Conservation (phyloP, 2,797 vertebrate species). For the Acipenser ruthenus region DNA sequence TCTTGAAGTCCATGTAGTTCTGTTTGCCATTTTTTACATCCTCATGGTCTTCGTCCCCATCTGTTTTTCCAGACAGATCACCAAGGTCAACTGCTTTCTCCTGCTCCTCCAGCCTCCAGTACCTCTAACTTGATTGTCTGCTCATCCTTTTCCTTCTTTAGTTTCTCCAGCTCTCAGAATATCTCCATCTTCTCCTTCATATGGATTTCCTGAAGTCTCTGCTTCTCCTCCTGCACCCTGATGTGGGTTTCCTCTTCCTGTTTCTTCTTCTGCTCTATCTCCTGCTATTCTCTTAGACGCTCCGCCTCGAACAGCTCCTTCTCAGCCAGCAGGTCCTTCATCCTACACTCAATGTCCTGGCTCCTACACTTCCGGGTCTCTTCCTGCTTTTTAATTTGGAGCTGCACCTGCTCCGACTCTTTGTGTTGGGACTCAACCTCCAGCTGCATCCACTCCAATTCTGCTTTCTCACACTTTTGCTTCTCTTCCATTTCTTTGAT, state of each 20-base stretch:
- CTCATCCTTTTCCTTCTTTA: slow-evolving; percentile 73
- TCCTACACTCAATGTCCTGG: slow-evolving; percentile 82
- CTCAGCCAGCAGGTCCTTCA: slow-evolving; percentile 79
- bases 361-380: slow-evolving; percentile 77
- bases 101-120: slow-evolving; percentile 72
- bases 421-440: slow-evolving; percentile 89
- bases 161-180: slow-evolving; percentile 69
- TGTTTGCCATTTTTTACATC: slow-evolving; percentile 55
- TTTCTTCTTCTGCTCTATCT: slow-evolving; percentile 50
- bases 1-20: slow-evolving; percentile 68
- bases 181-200: no score
- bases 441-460: slow-evolving; percentile 84
- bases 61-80: slow-evolving; percentile 76
- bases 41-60: slow-evolving; percentile 44
- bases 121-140: slow-evolving; percentile 63
- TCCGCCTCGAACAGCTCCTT: slow-evolving; percentile 87
- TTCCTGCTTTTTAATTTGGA: slow-evolving; percentile 79
- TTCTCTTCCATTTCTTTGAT: slow-evolving; percentile 95
- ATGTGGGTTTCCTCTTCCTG: slow-evolving; percentile 58
- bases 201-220: no score
- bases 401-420: slow-evolving; percentile 84
- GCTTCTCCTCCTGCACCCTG: slow-evolving; percentile 48
- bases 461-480: slow-evolving; percentile 81
- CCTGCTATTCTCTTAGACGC: slow-evolving; percentile 67
- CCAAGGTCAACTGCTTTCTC: slow-evolving; percentile 73